Base-by-base conservation (phyloP, 2,113 vertebrate species). In the Peromyscus californicus region DNA sequence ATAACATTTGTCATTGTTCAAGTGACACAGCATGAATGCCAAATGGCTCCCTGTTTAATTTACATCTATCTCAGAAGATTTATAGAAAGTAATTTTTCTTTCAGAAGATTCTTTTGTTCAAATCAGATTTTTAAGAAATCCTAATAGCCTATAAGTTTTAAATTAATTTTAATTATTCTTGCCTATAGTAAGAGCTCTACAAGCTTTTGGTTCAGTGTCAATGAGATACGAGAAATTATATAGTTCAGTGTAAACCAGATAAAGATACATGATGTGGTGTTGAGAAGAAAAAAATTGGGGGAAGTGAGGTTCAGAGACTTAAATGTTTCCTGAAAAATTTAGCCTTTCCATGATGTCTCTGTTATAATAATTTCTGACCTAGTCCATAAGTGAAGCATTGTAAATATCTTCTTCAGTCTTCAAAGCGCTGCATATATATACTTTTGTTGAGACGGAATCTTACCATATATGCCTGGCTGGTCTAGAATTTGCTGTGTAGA, bases 71-170 rank as follows among this genome's bases (percentile, higher is more conserved):
- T 96, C 31, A 76, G 70, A 97, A 76, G 70, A 97, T 82, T 85
- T 90, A 96, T 26, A 69, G 69, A 97, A 93, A 98, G 80, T 98
- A 31, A 97, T 97, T 98, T 98, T 96, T 95, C 70, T 89, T 97
- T 79, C 96, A 95, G 95, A 95, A 97, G 83, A 75, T 84, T 63
- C 65, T 96, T 89, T n/a, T 3, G 65, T 96, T 48, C 1, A 90
- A 42, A 93, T 48, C 4, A 69, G 19, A 57, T 76, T 24, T 70
- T 5, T 7, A 59, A 59, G 48, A 94, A n/a, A n/a, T 2, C 3
- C 7, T 87, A 69, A 84, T 63, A 84, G 19, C 75, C 11, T 83
- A 4, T 31, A 87, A 19, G 4, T 70, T 63, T 93, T 45, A 61
- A 94, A 88, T 61, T 67, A n/a, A 19, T 24, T 22, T 57, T 72